Evolutionary conservation across 2,888 invertebrate genomes (phyloP), one percentile per base, ranked within the genome.

Genomic region (Cephus pulcher): DNA sequence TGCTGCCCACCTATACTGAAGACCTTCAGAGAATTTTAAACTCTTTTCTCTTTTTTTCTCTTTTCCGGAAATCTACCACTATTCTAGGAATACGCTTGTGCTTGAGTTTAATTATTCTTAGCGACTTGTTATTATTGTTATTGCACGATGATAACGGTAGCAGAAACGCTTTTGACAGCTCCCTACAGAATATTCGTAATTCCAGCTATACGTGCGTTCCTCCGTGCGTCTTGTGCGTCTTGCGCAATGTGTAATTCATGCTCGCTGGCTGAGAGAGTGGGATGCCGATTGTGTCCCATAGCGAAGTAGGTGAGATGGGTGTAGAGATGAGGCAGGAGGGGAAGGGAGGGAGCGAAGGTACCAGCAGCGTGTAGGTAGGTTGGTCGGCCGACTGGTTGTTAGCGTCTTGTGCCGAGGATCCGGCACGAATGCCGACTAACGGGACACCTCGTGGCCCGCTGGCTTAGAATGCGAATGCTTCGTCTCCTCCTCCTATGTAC

Each of bases 391-490:
- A 15, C 23, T 56, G 56, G 56, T 23, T 23, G 56, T 56, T 56
- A 56, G 56, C 23, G 23, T 23, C 56, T 23, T 56, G 23, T 0
- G 9, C 12, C n/a, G 71, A 33, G 71, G 71, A 71, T 71, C 33
- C 71, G 34, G 71, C 71, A 71, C 71, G 71, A 71, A 12, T 82
- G 87, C 80, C 86, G 79, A 81, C 82, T 87, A 88, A 88, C 88
- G 88, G 88, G 83, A 87, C 86, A 84, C 83, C 86, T 88, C 87
- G 88, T 88, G 88, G 88, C 87, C 87, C 87, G 87, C 83, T 88
- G 82, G 86, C 88, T 88, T 86, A 86, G 82, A 83, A 83, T 85
- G 56, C 74, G 82, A 83, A 83, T 85, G 56, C 74, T 37, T 40
- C 35, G 12, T 77, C 34, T 56, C 56, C 23, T 23, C 56, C 56